Evolutionary conservation across 1,140 invertebrate species (phyloP), one percentile per base, ranked within the genome.

Genomic region (Mycetomoellerius zeteki): DNA sequence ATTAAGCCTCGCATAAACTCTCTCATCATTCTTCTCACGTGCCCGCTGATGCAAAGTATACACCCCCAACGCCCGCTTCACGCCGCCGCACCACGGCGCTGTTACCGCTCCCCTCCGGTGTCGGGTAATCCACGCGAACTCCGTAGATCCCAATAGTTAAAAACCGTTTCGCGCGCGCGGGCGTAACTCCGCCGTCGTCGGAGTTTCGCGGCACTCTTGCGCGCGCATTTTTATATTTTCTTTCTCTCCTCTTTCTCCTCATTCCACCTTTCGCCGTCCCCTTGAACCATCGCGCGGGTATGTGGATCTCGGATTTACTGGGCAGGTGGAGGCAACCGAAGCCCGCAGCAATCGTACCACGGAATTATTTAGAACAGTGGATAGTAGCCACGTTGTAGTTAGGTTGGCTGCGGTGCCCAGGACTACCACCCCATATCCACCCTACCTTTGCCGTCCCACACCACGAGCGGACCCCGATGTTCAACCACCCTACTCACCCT

Each of bases 331-430:
- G 33, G 88, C 89, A 88, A 82, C 89, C 91, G 89, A 94, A 94
- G 94, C 92, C 93, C 93, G 92, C 92, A 92, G 93, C 93, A 94
- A 94, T 94, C 93, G 93, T 92, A 92, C 91, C 91, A 90, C 89
- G 90, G 94, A 94, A 94, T 94, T 94, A 94, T 94, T 94, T 94
- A 94, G 93, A 94, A 93, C 92, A 93, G 92, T 92, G 93, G 91
- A 93, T 93, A 92, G 89, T 94, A 92, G 94, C 93, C 92, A 92
- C 90, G 93, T 89, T 94, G 92, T 93, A 92, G 93, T 92, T 92
- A 92, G 93, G 92, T 92, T 93, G 92, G 91, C 91, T 93, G 93
- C 88, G 92, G 92, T 94, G 93, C 93, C 93, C 93, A 92, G 90
- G 93, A 91, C 90, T 84, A 88, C 86, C 92, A 89, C 85, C 87